phyloP scores from a whole-genome alignment of 2,888 invertebrate species.

The Bibio marci region DNA sequence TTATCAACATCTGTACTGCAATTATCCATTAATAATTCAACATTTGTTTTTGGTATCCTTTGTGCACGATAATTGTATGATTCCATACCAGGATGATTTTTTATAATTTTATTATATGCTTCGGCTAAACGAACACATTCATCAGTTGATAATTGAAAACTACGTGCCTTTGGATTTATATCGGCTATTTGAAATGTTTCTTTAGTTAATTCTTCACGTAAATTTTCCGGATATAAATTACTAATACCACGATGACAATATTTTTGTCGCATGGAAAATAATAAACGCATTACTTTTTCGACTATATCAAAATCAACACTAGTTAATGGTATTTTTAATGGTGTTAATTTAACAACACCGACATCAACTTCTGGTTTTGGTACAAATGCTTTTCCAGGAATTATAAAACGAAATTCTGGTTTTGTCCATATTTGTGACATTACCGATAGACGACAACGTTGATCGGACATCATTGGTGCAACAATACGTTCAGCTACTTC shows the following conservation, averaged over 20 bases:
- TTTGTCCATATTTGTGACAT: slow-evolving; percentile 90
- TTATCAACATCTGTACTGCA: too few species aligned
- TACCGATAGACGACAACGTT: slow-evolving; percentile 77
- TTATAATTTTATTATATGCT: slow-evolving; percentile 57
- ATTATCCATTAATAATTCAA: too few species aligned
- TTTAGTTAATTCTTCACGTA: slow-evolving; percentile 42
- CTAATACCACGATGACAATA: slow-evolving; percentile 49
- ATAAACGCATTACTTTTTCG: slow-evolving; percentile 73
- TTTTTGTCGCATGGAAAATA: slow-evolving; percentile 83
- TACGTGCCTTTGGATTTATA: slow-evolving; percentile 47
- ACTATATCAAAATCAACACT: slow-evolving; percentile 63
- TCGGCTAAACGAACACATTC: slow-evolving; percentile 63
- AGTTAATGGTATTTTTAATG: slow-evolving; percentile 57
- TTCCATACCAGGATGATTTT: slow-evolving; percentile 44
- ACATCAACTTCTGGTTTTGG: slow-evolving; percentile 96
- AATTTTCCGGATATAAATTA: slow-evolving; percentile 59
- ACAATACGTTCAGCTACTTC: slow-evolving; percentile 90
- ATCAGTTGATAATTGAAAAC: slow-evolving; percentile 57
- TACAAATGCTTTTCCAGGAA: slow-evolving; percentile 79
- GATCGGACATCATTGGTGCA: slow-evolving; percentile 45
- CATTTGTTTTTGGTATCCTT: slow-evolving; percentile 9
- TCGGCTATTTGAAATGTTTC: slow-evolving; percentile 55
- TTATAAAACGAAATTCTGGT: slow-evolving; percentile 66
- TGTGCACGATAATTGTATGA: slow-evolving; percentile 51
- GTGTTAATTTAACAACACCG: slow-evolving; percentile 78